Conservation (phyloP, 2,113 vertebrate genomes). For the Dromiciops gliroides region DNA sequence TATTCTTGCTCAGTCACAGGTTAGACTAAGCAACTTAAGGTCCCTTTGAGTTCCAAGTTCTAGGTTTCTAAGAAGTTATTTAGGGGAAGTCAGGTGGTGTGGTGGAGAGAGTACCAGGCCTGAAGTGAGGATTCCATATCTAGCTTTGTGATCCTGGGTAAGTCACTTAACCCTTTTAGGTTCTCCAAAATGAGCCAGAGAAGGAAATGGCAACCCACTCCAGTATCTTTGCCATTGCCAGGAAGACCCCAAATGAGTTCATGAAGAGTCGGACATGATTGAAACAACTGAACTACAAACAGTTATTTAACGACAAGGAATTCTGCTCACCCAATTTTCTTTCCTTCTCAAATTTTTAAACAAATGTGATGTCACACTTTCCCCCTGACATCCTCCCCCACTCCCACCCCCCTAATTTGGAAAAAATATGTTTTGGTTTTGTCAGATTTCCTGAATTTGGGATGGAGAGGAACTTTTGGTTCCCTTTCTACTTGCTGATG, state of each 20-base stretch:
- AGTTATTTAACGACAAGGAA: neutral
- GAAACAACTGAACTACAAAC: neutral
- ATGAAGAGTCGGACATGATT: neutral
- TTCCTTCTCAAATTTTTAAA: conserved; percentile 49
- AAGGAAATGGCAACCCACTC: neutral
- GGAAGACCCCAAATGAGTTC: neutral
- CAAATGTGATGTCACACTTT: conserved; percentile 27
- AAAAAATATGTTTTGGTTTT: conserved; percentile 34
- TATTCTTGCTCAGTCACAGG: neutral
- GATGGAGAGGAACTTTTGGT: conserved; percentile 23
- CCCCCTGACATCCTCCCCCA: conserved; percentile 6
- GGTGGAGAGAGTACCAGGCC: neutral
- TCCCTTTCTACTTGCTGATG: conserved; percentile 10
- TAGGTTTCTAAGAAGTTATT: neutral
- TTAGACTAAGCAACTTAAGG: neutral
- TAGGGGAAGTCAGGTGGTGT: neutral
- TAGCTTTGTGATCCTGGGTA: neutral
- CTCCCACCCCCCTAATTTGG: neutral
- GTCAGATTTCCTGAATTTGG: conserved; percentile 41
- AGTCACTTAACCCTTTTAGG: neutral
- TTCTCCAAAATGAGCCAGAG: neutral
- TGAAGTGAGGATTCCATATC: neutral
- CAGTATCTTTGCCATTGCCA: neutral
- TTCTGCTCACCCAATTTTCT: neutral
- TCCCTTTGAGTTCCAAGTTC: neutral